Base-by-base conservation (phyloP, 2,113 vertebrate genomes). In the Lipophrys pholis region DNA sequence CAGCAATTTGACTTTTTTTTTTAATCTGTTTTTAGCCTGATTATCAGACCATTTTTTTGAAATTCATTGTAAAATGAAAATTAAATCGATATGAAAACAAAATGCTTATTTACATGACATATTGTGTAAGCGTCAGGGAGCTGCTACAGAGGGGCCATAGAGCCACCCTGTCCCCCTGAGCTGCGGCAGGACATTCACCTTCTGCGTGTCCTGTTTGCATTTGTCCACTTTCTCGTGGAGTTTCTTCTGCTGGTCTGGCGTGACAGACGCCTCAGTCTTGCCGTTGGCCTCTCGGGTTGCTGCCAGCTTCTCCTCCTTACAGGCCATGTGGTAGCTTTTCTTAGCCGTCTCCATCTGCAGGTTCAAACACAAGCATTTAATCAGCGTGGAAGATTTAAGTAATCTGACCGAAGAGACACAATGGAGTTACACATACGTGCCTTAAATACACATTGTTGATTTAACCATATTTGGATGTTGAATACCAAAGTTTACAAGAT, bases 191-290 rank as follows among this genome's bases (percentile, higher is more conserved):
- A 30, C 21, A 30, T 51, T 39, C 39, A 39, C 97, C 96, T 99
- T 99, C 84, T 96, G 96, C 51, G 92, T 82, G 0, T 99, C 97
- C 79, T 98, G 96, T 90, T 96, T 97, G 95, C 97, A 99, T 85
- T 97, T 99, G 81, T 99, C 97, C 78, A 97, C 95, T 88, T 99
- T 99, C 92, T 99, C 97, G 59, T 98, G 96, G 53, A 99, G 95
- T 65, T 99, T 99, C 91, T 97, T 99, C 93, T 97, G 97, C 90
- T 99, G 97, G 90, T 98, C 97, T 0, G 95, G 89, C 0, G 97
- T 96, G 85, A 96, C 96, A 0, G 96, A 97, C 70, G 96, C 96
- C 66, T 99, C 97, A 0, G 95, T 93, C 80, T 98, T 98, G 90
- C 96, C 96, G 63, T 96, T 97, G 91, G 96, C 96, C 91, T 99